Conservation (phyloP, 2,797 vertebrate species). For the Schizothorax lantsangensis region DNA sequence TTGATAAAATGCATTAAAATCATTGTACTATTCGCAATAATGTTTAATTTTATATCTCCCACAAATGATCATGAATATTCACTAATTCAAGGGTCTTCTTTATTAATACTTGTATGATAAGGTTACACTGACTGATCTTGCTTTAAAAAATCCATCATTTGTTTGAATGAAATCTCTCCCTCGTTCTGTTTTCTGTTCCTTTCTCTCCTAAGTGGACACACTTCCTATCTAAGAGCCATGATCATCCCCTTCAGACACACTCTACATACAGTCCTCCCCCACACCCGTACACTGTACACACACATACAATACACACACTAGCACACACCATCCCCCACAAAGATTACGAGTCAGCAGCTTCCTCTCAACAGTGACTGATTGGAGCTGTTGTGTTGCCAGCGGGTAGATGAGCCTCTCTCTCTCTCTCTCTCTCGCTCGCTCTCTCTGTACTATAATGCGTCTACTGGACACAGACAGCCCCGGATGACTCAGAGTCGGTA, state of each 20-base stretch:
- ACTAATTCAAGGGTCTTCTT: neutral
- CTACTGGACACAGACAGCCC: constrained; percentile 51
- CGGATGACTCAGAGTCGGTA: constrained; percentile 46
- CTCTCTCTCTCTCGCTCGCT: constrained; percentile 29
- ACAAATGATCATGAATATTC: too few relatives aligned
- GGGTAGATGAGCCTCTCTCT: constrained; percentile 41
- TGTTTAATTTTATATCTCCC: neutral
- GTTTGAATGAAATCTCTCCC: constrained; percentile 2
- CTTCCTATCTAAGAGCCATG: constrained; percentile 64
- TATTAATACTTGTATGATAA: neutral
- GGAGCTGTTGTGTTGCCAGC: constrained; percentile 61
- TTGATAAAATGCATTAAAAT: neutral
- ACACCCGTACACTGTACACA: constrained; percentile 41
- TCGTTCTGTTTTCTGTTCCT: constrained; percentile 11
- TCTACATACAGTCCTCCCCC: constrained; percentile 40
- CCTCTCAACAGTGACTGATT: constrained; percentile 73
- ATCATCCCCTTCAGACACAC: constrained; percentile 64
- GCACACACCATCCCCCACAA: constrained; percentile 62
- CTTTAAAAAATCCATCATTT: neutral
- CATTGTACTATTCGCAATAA: neutral
- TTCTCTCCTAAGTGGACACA: neutral
- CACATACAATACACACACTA: constrained; percentile 18
- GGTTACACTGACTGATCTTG: neutral
- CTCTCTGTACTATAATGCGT: constrained; percentile 30
- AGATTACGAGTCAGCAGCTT: constrained; percentile 78